Percentiles rank a stretch among this genome's conserved stretches.
Conservation (phyloP, 2,888 invertebrate genomes). For the Cosmorhoe ocellata region DNA sequence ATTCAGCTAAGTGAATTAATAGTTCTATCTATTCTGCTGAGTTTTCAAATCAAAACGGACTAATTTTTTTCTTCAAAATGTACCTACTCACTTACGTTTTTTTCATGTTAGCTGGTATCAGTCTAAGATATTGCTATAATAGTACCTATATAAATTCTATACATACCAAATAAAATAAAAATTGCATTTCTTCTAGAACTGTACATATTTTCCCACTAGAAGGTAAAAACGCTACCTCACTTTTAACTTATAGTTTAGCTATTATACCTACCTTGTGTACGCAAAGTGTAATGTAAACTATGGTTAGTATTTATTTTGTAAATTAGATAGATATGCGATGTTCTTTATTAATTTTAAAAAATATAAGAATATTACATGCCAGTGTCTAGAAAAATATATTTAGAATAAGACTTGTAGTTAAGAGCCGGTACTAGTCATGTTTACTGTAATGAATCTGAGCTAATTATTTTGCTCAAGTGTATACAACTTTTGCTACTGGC, state of each 20-base stretch:
- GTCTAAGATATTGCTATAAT: constrained; percentile 46
- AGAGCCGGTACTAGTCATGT: constrained; percentile 78
- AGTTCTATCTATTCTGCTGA: constrained; percentile 53
- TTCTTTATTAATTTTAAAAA: constrained; percentile 24
- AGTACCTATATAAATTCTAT: constrained; percentile 46
- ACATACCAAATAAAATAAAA: constrained; percentile 64
- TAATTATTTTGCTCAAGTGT: constrained; percentile 64
- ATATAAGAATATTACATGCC: constrained; percentile 72
- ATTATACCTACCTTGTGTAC: constrained; percentile 51
- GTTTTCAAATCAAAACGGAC: constrained; percentile 50
- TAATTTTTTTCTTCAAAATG: constrained; percentile 43
- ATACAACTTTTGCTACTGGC: constrained; percentile 39
- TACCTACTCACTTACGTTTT: constrained; percentile 29
- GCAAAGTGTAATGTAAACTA: constrained; percentile 29
- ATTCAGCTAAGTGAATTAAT: constrained; percentile 52
- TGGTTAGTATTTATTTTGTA: constrained; percentile 34
- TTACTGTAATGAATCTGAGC: constrained; percentile 59
- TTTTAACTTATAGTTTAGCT: constrained; percentile 79
- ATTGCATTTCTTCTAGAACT: constrained; percentile 67
- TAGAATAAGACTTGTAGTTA: constrained; percentile 61
- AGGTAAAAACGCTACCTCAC: constrained; percentile 82
- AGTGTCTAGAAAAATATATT: constrained; percentile 67
- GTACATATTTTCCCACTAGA: constrained; percentile 79
- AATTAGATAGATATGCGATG: constrained; percentile 25
- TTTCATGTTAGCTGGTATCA: constrained; percentile 36